phyloP scores from a whole-genome alignment of 1,140 invertebrate genomes.

The Drosophila tani region DNA sequence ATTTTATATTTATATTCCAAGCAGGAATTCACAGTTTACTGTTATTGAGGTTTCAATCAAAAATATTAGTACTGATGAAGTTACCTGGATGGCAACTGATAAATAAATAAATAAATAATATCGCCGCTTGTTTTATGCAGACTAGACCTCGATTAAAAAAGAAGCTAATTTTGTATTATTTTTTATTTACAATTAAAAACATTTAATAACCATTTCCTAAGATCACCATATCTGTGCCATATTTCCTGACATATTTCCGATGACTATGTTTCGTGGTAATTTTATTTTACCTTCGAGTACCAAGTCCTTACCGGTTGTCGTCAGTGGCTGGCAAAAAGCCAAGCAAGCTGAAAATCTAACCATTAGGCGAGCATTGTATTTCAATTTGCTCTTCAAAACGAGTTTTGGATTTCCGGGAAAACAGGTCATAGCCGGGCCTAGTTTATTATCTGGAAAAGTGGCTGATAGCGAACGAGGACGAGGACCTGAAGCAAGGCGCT shows the following conservation, averaged over 20 bases:
- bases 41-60: background rate
- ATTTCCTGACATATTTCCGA: background rate
- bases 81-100: no score
- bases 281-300: background rate
- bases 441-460: conserved; percentile 30
- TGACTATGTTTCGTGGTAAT: background rate
- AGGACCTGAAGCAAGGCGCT: conserved; percentile 9
- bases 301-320: background rate
- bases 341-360: conserved; percentile 36
- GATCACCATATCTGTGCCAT: background rate
- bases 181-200: background rate
- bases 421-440: conserved; percentile 24
- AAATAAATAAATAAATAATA: no score
- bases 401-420: conserved; percentile 33
- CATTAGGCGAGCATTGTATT: conserved; percentile 50
- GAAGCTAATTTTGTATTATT: no score
- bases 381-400: conserved; percentile 39
- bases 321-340: conserved; percentile 27
- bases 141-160: no score
- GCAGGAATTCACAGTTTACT: background rate
- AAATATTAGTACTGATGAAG: background rate
- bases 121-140: no score
- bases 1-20: background rate
- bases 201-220: background rate
- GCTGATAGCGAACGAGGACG: background rate